These are phyloP conservation scores for Drosophila triauraria DNA, from an alignment of 1,140 invertebrate genomes.

Conservation along the genomic window DNA sequence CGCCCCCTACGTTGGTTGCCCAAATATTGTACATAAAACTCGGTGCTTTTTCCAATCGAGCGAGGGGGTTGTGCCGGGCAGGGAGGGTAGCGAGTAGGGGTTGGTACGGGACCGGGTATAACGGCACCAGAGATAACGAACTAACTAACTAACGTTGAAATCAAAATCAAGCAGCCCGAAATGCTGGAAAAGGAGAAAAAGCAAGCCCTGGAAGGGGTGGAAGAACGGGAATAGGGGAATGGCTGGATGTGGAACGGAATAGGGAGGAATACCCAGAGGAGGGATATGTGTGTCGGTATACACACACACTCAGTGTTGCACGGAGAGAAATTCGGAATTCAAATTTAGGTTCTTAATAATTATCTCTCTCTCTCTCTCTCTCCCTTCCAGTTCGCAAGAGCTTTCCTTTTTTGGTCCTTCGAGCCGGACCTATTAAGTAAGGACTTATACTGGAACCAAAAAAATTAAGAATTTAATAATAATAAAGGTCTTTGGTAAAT, in stretches of 20 bases:
- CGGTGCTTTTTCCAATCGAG: conserved; percentile 18
- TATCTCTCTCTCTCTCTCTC: no score
- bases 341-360: no score
- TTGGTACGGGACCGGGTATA: conserved; percentile 16
- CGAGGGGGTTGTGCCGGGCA: no score
- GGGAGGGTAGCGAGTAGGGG: conserved; percentile 10
- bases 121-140: conserved; percentile 65
- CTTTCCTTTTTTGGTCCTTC: no score
- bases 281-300: conserved; percentile 7
- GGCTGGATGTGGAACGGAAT: conserved; percentile 9
- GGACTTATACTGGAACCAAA: no score
- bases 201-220: background rate
- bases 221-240: conserved; percentile 17
- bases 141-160: conserved; percentile 77
- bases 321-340: background rate
- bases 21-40: conserved; percentile 67
- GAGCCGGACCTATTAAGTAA: no score
- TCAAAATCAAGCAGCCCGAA: conserved; percentile 57
- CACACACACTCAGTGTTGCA: conserved; percentile 3
- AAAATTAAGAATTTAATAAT: no score
- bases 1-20: conserved; percentile 22
- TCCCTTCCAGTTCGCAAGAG: no score
- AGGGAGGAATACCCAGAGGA: conserved; percentile 5
- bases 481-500: no score
- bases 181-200: conserved; percentile 1